Conservation (phyloP, 2,113 vertebrate genomes). For the Ahaetulla prasina region DNA sequence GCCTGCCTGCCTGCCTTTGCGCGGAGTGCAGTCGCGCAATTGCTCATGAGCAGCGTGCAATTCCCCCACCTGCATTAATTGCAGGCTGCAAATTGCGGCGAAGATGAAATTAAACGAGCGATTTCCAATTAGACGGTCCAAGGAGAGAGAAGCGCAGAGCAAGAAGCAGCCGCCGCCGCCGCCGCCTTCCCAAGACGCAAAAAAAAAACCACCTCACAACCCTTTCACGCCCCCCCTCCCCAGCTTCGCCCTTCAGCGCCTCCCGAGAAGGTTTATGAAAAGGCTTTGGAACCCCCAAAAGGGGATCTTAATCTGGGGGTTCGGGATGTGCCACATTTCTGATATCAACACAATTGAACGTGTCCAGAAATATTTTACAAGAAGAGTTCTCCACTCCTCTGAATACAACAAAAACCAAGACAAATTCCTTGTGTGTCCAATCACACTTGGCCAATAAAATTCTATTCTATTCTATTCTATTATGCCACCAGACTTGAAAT, state of each 20-base stretch:
- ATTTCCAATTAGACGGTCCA: not conserved
- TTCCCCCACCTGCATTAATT: constrained; percentile 9
- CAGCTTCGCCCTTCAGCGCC: not conserved
- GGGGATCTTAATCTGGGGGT: not conserved
- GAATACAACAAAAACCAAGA: no score
- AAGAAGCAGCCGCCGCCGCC: not conserved
- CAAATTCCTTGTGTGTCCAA: no score
- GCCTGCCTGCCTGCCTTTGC: constrained; percentile 1
- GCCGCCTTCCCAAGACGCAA: not conserved
- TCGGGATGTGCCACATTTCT: no score
- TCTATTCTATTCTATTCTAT: no score
- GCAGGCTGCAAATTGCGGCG: not conserved
- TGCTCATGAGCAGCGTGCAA: constrained; percentile 42
- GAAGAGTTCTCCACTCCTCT: no score
- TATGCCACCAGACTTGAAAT: no score
- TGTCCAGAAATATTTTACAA: no score
- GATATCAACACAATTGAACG: no score
- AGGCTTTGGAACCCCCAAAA: not conserved
- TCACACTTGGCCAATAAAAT: no score
- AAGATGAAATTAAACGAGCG: not conserved
- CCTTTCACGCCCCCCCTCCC: not conserved
- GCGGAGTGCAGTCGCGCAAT: no score
- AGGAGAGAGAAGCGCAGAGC: not conserved
- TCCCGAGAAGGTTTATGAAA: not conserved
- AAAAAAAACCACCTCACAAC: fast-evolving